These are phyloP conservation scores for Zenarchopterus dispar DNA, from an alignment of 2,797 vertebrate species.

Conservation along the genomic window DNA sequence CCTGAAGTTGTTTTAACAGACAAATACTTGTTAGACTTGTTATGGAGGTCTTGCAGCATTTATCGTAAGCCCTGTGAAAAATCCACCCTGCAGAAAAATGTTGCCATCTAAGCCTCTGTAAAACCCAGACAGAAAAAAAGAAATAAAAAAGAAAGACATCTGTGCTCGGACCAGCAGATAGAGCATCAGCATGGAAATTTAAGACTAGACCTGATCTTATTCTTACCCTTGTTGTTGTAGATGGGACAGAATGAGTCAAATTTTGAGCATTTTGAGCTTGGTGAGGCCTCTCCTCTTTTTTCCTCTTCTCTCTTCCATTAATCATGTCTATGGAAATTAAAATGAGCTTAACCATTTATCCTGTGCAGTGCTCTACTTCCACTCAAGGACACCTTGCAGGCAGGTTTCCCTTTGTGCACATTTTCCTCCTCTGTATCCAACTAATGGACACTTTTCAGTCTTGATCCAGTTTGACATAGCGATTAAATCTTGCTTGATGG, in stretches of 20 bases:
- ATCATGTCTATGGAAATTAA: constrained; percentile 67
- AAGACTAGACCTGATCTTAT: constrained; percentile 54
- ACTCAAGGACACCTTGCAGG: constrained; percentile 67
- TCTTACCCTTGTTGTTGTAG: constrained; percentile 47
- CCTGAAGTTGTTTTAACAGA: constrained; percentile 39
- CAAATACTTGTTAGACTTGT: constrained; percentile 39
- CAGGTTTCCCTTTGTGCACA: constrained; percentile 24
- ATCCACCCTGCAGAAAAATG: constrained; percentile 52
- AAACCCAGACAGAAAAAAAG: constrained; percentile 33
- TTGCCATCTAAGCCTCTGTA: constrained; percentile 49
- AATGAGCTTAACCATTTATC: constrained; percentile 65
- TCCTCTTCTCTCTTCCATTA: constrained; percentile 52
- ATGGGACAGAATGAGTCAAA: constrained; percentile 52
- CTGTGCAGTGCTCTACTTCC: constrained; percentile 56
- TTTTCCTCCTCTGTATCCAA: constrained; percentile 29
- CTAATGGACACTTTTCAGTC: constrained; percentile 43
- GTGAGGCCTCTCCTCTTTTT: constrained; percentile 25
- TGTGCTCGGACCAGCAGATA: constrained; percentile 26
- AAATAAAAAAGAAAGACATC: no score
- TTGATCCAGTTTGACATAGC: constrained; percentile 33
- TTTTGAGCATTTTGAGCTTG: constrained; percentile 24
- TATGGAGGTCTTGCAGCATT: constrained; percentile 41
- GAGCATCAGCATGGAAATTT: constrained; percentile 34
- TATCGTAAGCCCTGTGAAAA: constrained; percentile 49
- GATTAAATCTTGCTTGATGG: constrained; percentile 29